Conservation (phyloP, 2,888 invertebrate species). For the Operophtera brumata region DNA sequence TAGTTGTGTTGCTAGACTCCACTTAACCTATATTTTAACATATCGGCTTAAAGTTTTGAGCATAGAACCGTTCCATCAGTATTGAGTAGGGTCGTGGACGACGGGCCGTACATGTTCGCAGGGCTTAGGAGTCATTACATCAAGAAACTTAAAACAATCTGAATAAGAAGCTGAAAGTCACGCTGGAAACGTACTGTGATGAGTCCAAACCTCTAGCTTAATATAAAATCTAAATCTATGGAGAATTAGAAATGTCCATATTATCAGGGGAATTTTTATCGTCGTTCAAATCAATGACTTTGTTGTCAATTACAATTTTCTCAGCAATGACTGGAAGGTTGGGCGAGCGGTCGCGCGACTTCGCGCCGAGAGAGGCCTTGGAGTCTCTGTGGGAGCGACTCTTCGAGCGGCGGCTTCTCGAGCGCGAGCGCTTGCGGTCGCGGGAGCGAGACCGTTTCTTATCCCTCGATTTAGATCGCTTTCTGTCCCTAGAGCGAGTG, state of each 20-base stretch:
- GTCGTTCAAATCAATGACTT: slow-evolving; percentile 63
- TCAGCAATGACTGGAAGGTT: slow-evolving; percentile 55
- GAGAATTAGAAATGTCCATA: slow-evolving; percentile 91
- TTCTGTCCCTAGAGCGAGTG: slow-evolving; percentile 71
- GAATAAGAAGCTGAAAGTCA: not conserved
- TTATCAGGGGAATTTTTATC: slow-evolving; percentile 84
- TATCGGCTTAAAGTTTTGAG: too few relatives aligned
- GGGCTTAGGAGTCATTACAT: slow-evolving; percentile 5
- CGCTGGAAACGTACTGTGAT: too few relatives aligned
- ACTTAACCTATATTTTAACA: too few relatives aligned
- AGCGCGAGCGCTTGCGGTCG: slow-evolving; percentile 70
- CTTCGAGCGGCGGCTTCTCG: slow-evolving; percentile 69
- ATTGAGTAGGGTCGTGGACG: too few relatives aligned
- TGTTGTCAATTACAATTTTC: slow-evolving; percentile 49
- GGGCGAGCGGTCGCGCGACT: slow-evolving; percentile 66
- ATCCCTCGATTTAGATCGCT: slow-evolving; percentile 73
- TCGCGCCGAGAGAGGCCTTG: slow-evolving; percentile 64
- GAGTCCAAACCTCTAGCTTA: not conserved
- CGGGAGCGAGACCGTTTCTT: slow-evolving; percentile 68
- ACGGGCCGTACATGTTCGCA: slow-evolving; percentile 12
- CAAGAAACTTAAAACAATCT: not conserved
- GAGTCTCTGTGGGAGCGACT: slow-evolving; percentile 65
- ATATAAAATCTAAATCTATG: slow-evolving; percentile 58
- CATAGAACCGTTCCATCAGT: too few relatives aligned
- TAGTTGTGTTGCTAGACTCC: too few relatives aligned